Conservation (phyloP, 2,113 vertebrate genomes). For the Daubentonia madagascariensis region DNA sequence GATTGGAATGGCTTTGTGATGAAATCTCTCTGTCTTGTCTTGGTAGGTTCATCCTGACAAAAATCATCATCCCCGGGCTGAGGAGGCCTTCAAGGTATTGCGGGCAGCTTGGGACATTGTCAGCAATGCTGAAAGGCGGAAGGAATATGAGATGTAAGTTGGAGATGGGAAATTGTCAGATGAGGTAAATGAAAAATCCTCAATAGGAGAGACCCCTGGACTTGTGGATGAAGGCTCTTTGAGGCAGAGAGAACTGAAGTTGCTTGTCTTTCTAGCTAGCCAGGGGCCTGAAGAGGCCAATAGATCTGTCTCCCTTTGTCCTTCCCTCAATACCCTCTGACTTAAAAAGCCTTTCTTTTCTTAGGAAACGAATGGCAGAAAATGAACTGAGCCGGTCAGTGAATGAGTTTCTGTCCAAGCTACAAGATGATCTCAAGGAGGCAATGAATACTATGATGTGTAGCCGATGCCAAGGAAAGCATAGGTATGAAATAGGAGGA, state of each 20-base stretch:
- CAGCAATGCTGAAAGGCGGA: constrained; percentile 92
- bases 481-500: constrained; percentile 85
- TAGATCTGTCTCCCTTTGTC: background rate
- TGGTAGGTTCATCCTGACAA: constrained; percentile 96
- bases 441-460: constrained; percentile 99
- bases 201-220: background rate
- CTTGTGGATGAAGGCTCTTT: background rate
- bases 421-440: constrained; percentile 96
- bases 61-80: constrained; percentile 94
- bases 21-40: constrained; percentile 25
- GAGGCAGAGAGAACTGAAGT: background rate
- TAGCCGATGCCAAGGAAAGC: constrained; percentile 95
- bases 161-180: background rate
- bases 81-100: constrained; percentile 96
- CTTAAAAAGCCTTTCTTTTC: constrained; percentile 13
- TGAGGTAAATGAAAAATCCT: background rate
- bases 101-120: constrained; percentile 96
- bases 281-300: background rate
- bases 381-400: constrained; percentile 93
- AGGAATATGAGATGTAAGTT: constrained; percentile 94
- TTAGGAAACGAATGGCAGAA: constrained; percentile 92
- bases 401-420: constrained; percentile 93
- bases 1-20: constrained; percentile 42
- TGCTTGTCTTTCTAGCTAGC: background rate
- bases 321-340: background rate